Conservation (phyloP, 30 jellyfish, hydroid and myxozoan genomes). For the Morbakka virulenta region DNA sequence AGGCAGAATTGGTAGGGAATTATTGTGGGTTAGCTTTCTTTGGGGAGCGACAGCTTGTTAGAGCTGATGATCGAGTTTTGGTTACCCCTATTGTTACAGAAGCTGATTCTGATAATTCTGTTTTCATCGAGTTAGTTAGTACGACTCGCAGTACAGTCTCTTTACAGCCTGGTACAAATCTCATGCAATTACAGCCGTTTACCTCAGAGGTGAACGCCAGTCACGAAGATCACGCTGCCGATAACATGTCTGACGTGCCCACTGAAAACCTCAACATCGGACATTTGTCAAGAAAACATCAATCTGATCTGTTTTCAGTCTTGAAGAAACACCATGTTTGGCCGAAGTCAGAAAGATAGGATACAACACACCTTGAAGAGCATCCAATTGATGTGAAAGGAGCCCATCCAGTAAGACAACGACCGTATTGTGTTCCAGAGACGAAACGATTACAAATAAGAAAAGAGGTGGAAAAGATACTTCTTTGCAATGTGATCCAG, state of each 20-base stretch:
- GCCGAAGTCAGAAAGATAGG: constrained; percentile 34
- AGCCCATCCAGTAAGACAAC: constrained; percentile 53
- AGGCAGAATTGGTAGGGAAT: constrained; percentile 55
- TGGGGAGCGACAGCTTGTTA: constrained; percentile 67
- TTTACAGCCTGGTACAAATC: constrained; percentile 63
- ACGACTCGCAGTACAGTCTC: constrained; percentile 47
- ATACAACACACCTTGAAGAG: constrained; percentile 45
- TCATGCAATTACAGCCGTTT: constrained; percentile 51
- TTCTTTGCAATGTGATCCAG: constrained; percentile 36
- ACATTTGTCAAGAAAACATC: constrained; percentile 34
- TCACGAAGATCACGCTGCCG: constrained; percentile 32
- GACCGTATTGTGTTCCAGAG: constrained; percentile 55
- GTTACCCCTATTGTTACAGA: constrained; percentile 62
- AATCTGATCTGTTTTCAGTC: constrained; percentile 37
- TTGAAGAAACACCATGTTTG: constrained; percentile 32
- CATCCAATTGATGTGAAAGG: constrained; percentile 57
- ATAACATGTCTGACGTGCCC: constrained; percentile 26
- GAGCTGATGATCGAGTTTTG: constrained; percentile 51
- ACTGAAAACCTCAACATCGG: constrained; percentile 21
- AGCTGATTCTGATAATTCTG: constrained; percentile 59
- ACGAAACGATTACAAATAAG: constrained; percentile 23
- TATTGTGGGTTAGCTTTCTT: constrained; percentile 61
- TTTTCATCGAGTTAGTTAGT: constrained; percentile 48
- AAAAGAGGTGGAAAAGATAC: constrained; percentile 45
- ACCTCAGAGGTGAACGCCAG: constrained; percentile 17